A percentile compares a stretch with the other conserved stretches of the same genome.
Evolutionary conservation across 2,113 vertebrate species (phyloP).

Genomic region (Macquaria australasica): DNA sequence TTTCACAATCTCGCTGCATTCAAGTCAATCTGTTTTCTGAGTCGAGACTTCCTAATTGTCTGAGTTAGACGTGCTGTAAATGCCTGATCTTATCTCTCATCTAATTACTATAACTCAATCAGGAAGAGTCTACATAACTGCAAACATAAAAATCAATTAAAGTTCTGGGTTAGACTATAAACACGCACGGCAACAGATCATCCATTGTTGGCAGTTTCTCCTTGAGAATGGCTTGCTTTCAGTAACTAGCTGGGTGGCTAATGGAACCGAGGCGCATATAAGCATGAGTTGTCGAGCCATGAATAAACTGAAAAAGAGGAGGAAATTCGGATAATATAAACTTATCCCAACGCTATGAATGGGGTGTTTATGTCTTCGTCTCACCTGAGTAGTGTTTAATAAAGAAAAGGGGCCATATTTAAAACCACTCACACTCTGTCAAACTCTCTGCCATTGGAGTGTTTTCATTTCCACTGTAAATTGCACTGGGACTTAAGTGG

Average conservation of each 20-base stretch:
- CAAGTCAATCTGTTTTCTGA: conserved; percentile 36
- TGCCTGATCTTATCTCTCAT: conserved; percentile 32
- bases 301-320: conserved; percentile 15
- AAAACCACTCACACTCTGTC: conserved; percentile 66
- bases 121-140: conserved; percentile 47
- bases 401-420: conserved; percentile 61
- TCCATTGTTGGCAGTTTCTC: conserved; percentile 27
- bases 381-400: conserved; percentile 64
- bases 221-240: conserved; percentile 10
- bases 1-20: conserved; percentile 18
- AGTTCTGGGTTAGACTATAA: conserved; percentile 22
- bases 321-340: conserved; percentile 37
- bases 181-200: conserved; percentile 42
- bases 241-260: conserved; percentile 34
- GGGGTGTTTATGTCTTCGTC: conserved; percentile 63
- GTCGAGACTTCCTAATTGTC: conserved; percentile 16
- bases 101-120: conserved; percentile 54
- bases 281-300: conserved; percentile 9
- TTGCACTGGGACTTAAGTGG: conserved; percentile 70
- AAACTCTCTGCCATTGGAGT: conserved; percentile 44
- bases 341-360: conserved; percentile 15
- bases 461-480: conserved; percentile 78
- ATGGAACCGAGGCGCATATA: conserved; percentile 5
- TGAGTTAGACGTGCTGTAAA: conserved; percentile 37
- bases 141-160: conserved; percentile 38